Evolutionary conservation across 2,113 vertebrate genomes (phyloP), one percentile per base, ranked within the genome.

Genomic region (Pycnonotus jocosus): DNA sequence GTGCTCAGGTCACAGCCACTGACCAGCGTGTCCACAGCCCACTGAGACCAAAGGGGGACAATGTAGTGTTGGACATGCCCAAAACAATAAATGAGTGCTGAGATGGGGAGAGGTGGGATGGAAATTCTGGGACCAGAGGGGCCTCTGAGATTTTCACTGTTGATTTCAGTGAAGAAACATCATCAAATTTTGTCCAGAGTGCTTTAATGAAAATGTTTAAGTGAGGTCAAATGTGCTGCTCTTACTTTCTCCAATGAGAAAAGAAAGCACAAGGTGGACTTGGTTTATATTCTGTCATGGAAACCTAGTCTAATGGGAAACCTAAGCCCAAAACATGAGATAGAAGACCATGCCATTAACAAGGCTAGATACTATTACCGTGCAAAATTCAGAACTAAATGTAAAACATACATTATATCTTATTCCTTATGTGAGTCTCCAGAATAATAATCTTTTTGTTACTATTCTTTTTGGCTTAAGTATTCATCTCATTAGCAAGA

Each of bases 21-120:
- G 77, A 45, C 6, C 48, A 61, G 18, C 1, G 1, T 12, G 33
- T 8, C 72, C 2, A 0, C 25, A n/a, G 35, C 45, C 37, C 87
- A 23, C 23, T 81, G 42, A 37, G 27, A 44, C 2, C 6, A 42
- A 71, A 64, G 19, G 8, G 10, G 61, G 11, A 14, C 3, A 4
- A 31, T 0, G 0, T 4, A 51, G 25, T 2, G 3, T 19, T 16
- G 4, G 10, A 38, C 15, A 19, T 62, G 23, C 38, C 28, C 7
- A 64, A 87, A 79, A 4, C 20, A 61, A 2, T 40, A 15, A 72
- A 86, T 13, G 14, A 65, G 11, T 65, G 44, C 31, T 38, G 37
- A 88, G 20, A 0, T 10, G 21, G 10, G 5, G 22, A 86, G 44
- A 71, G 28, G 14, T 45, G 11, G 31, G 31, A 47, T 35, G 35